These are phyloP conservation scores for Miltochrista miniata DNA, from an alignment of 2,888 invertebrate genomes.

Conservation along the genomic window DNA sequence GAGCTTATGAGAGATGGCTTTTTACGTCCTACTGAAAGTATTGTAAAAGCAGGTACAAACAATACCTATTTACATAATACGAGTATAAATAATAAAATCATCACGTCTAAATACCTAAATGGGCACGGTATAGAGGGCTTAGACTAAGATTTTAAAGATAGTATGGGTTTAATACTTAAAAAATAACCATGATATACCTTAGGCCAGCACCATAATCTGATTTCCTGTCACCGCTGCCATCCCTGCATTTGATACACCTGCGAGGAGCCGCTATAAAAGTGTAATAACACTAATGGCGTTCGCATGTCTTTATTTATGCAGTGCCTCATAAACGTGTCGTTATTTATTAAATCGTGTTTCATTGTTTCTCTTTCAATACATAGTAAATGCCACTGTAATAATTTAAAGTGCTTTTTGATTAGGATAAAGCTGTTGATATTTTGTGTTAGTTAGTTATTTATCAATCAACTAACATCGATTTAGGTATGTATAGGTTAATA, in stretches of 20 bases:
- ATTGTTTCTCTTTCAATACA: conserved; percentile 61
- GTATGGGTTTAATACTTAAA: neutral
- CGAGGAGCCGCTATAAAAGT: conserved; percentile 62
- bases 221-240: conserved; percentile 43
- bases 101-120: no score
- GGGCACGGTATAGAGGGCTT: no score
- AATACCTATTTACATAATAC: no score
- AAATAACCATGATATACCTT: conserved; percentile 6
- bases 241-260: conserved; percentile 60
- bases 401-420: conserved; percentile 15
- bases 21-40: no score
- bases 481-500: no score
- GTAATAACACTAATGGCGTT: conserved; percentile 78
- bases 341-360: conserved; percentile 61
- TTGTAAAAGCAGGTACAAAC: no score
- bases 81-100: no score
- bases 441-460: no score
- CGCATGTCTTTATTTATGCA: conserved; percentile 76
- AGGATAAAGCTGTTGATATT: conserved; percentile 8
- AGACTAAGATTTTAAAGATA: no score
- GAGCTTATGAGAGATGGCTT: no score
- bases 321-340: conserved; percentile 61
- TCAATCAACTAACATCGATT: no score
- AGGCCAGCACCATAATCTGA: conserved; percentile 35
- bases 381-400: conserved; percentile 25